These are phyloP conservation scores for Kryptolebias marmoratus DNA, from an alignment of 2,113 vertebrate species.

Conservation along the genomic window DNA sequence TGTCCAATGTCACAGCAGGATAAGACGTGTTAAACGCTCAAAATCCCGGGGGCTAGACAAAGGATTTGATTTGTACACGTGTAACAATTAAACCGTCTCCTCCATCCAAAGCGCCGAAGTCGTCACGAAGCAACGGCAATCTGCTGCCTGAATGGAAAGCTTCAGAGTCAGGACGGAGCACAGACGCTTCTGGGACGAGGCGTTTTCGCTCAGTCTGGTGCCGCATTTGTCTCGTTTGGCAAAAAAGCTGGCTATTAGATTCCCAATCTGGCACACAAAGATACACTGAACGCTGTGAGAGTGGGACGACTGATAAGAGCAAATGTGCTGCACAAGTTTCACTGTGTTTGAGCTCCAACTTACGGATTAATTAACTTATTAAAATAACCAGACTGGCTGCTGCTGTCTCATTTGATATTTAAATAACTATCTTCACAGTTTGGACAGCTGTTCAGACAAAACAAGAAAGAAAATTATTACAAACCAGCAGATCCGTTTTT, in stretches of 20 bases:
- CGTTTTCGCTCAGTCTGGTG: conserved; percentile 54
- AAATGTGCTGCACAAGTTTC: background rate
- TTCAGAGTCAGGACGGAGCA: conserved; percentile 42
- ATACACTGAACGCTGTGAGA: background rate
- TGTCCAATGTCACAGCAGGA: conserved; percentile 59
- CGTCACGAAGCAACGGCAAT: conserved; percentile 53
- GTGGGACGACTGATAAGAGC: background rate
- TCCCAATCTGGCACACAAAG: conserved; percentile 47
- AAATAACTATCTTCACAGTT: background rate
- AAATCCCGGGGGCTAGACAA: conserved; percentile 56
- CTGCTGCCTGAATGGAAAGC: conserved; percentile 67
- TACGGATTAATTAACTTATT: background rate
- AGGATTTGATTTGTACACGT: conserved; percentile 37
- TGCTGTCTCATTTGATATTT: background rate
- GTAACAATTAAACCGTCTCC: conserved; percentile 46
- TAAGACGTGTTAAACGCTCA: conserved; percentile 32
- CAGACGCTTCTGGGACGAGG: conserved; percentile 40
- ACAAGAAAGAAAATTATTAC: background rate
- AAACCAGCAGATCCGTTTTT: too few species aligned
- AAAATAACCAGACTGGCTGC: background rate
- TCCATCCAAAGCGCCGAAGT: conserved; percentile 49
- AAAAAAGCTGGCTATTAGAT: conserved; percentile 61
- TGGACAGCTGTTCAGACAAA: background rate
- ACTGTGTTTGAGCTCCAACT: background rate
- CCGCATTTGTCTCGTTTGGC: conserved; percentile 63